phyloP scores from a whole-genome alignment of 2,888 invertebrate species.

The Drosophila histrio region DNA sequence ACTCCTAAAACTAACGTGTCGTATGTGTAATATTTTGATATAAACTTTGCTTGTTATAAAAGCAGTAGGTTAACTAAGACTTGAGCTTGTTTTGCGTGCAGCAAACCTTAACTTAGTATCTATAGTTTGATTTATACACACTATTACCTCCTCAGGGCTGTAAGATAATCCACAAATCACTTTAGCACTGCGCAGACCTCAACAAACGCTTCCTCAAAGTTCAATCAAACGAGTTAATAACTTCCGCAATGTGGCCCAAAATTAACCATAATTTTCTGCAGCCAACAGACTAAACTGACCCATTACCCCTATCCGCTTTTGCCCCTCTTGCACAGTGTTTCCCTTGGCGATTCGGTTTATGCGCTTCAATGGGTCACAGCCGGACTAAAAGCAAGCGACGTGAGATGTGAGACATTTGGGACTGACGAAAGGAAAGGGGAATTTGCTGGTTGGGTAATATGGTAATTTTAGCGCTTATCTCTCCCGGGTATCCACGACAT shows the following conservation, averaged over 20 bases:
- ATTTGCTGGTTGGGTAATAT: constrained; percentile 36
- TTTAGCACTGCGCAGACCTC: constrained; percentile 23
- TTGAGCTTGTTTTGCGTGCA: neutral
- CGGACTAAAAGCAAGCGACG: neutral
- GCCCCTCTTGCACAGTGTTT: neutral
- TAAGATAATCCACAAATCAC: constrained; percentile 25
- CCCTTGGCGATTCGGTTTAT: constrained; percentile 29
- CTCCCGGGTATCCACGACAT: constrained; percentile 29
- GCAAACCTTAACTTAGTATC: neutral
- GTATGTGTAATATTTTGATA: constrained; percentile 11
- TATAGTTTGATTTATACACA: neutral
- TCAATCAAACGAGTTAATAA: constrained; percentile 68
- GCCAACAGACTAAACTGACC: constrained; percentile 56
- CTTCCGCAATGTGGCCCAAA: constrained; percentile 65
- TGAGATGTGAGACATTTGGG: constrained; percentile 1
- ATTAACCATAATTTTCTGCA: constrained; percentile 63
- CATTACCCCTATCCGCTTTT: constrained; percentile 28
- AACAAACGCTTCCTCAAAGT: constrained; percentile 35
- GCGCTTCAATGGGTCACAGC: constrained; percentile 28
- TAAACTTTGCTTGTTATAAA: neutral
- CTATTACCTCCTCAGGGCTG: neutral
- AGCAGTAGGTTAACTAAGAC: neutral
- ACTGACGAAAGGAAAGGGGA: neutral
- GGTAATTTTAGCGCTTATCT: constrained; percentile 67
- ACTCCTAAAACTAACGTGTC: too few relatives aligned